Percentiles rank a stretch among this genome's conserved stretches.
Conservation (phyloP, 2,113 vertebrate genomes). For the Macquaria ambigua region DNA sequence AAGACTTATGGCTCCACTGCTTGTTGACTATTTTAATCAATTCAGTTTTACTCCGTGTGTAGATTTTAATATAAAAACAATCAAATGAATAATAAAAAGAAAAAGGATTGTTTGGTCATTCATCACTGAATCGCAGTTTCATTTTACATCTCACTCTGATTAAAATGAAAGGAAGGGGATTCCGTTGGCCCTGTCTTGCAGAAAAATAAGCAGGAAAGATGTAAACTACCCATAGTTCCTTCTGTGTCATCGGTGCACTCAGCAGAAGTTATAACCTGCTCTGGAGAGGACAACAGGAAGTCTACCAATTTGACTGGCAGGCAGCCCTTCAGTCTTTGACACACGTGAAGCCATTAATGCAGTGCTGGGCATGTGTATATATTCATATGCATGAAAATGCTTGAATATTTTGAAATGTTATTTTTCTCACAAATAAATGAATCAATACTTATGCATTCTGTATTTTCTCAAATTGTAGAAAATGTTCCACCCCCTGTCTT, state of each 20-base stretch:
- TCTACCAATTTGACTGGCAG: constrained; percentile 55
- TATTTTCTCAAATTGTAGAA: neutral
- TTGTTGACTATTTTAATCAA: neutral
- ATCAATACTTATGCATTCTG: neutral
- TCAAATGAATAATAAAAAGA: neutral
- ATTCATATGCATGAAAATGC: neutral
- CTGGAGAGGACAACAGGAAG: constrained; percentile 57
- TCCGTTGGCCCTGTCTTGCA: neutral
- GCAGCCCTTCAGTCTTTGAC: neutral
- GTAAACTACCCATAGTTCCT: constrained; percentile 61
- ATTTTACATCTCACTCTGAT: neutral
- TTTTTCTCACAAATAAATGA: neutral
- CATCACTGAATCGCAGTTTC: neutral
- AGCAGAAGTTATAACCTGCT: constrained; percentile 44
- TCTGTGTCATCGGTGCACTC: constrained; percentile 51
- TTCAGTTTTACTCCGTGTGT: neutral
- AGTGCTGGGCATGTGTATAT: neutral
- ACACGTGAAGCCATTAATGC: constrained; percentile 7
- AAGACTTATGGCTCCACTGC: neutral
- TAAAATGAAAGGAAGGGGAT: neutral
- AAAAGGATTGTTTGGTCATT: neutral
- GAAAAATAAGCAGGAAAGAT: constrained; percentile 23
- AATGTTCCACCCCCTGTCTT: neutral
- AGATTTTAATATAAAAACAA: neutral
- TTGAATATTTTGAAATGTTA: neutral